Evolutionary conservation across 2,888 invertebrate genomes (phyloP).

Genomic region (Tipula unca): DNA sequence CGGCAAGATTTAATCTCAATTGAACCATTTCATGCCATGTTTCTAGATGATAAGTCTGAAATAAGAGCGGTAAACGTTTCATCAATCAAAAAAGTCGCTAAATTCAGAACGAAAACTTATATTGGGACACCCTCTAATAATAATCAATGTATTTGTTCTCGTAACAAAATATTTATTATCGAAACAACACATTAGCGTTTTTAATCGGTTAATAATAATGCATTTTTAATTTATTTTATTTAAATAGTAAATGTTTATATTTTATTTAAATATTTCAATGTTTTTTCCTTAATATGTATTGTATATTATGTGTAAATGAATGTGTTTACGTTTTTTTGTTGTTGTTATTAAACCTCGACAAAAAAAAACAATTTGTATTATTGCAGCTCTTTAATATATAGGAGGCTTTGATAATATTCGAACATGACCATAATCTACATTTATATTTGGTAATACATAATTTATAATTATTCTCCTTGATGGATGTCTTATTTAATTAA

Average conservation of each 20-base stretch:
- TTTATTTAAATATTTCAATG: not conserved
- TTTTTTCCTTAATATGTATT: too few relatives aligned
- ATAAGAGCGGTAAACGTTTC: too few relatives aligned
- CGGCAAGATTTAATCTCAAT: too few relatives aligned
- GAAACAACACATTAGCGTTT: too few relatives aligned
- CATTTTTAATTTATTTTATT: not conserved
- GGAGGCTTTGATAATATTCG: not conserved
- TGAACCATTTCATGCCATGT: too few relatives aligned
- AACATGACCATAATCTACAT: constrained; percentile 9
- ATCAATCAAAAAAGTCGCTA: too few relatives aligned
- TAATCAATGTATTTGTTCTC: not conserved
- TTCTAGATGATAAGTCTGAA: too few relatives aligned
- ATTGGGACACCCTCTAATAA: not conserved
- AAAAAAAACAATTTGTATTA: not conserved
- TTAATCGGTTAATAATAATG: not conserved
- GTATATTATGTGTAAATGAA: not conserved
- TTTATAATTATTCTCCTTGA: constrained; percentile 8
- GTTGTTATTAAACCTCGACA: not conserved
- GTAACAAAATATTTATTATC: not conserved
- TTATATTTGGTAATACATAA: constrained; percentile 8
- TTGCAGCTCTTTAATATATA: not conserved
- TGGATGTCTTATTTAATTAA: constrained; percentile 14
- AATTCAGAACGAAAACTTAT: too few relatives aligned
- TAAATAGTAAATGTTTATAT: not conserved
- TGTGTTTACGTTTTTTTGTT: not conserved